A percentile compares a stretch with the other conserved stretches of the same genome.
phyloP scores from a whole-genome alignment of 2,888 invertebrate genomes.

The Polylopha cassiicola region DNA sequence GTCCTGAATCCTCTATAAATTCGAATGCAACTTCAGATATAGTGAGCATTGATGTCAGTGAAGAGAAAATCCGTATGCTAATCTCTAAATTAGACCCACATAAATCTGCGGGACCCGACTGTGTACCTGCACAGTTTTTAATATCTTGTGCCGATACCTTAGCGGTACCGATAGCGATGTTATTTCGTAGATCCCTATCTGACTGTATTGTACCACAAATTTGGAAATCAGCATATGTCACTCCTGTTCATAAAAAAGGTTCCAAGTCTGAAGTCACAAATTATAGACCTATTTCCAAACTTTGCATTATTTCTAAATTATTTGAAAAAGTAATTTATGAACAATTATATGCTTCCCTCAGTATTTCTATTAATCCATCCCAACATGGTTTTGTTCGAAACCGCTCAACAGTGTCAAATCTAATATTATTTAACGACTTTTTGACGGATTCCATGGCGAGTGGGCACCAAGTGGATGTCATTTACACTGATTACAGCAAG shows the following conservation, averaged over 20 bases:
- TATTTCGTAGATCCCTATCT: constrained; percentile 19
- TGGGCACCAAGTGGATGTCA: constrained; percentile 9
- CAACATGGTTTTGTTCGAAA: constrained; percentile 26
- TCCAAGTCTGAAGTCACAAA: constrained; percentile 13
- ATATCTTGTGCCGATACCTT: constrained; percentile 21
- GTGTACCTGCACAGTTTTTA: constrained; percentile 20
- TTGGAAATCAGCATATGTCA: constrained; percentile 22
- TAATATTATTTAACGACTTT: constrained; percentile 4
- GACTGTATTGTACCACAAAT: constrained; percentile 5
- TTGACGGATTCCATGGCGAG: constrained; percentile 5
- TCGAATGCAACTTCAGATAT: neutral
- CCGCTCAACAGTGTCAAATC: constrained; percentile 13
- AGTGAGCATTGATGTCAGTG: constrained; percentile 6
- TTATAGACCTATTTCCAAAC: constrained; percentile 25
- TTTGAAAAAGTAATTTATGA: constrained; percentile 23
- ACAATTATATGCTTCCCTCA: constrained; percentile 18
- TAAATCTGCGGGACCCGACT: constrained; percentile 26
- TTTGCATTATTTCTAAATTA: constrained; percentile 23
- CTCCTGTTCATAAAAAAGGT: constrained; percentile 22
- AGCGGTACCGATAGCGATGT: constrained; percentile 7
- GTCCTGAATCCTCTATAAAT: constrained; percentile 2
- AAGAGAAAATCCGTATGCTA: constrained; percentile 5
- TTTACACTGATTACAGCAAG: constrained; percentile 19
- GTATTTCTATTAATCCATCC: constrained; percentile 9
- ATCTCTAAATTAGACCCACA: constrained; percentile 17